Evolutionary conservation across 2,113 vertebrate species (phyloP), one percentile per base, ranked within the genome.

Genomic region (Oxygymnocypris stewartii): DNA sequence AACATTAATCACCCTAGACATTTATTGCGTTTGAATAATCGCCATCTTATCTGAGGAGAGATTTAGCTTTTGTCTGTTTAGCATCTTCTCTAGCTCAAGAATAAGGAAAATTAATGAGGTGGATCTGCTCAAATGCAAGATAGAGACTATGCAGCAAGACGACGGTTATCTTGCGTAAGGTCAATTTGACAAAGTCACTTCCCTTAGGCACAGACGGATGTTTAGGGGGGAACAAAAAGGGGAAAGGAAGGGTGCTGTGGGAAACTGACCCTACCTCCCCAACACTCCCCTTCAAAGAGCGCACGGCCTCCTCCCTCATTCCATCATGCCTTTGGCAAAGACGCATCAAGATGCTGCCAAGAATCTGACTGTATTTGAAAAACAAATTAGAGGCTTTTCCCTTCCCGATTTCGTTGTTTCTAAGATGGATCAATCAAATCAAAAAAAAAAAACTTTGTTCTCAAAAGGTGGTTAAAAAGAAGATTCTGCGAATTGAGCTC

Each of bases 341-440:
- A 87, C 87, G 57, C 47, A 84, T 59, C 4, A 87, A 90, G 89
- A 90, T 57, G 82, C 84, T 92, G 93, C 94, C 93, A 94, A 93
- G 93, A 92, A 94, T 92, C 91, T 92, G 90, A 93, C 89, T 84
- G 85, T 80, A 51, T 90, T 90, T 88, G 90, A 91, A 93, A 93
- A 94, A 93, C 91, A 91, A 93, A 93, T 92, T 86, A 87, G 88
- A 79, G 75, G 86, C 88, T 88, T 74, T 87, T 86, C 89, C 81
- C 83, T 9, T 86, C 74, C 83, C 28, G 63, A 79, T 88, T 84
- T 76, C 59, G 28, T 73, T 74, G 31, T 79, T 74, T 77, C 37
- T 40, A 71, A 88, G 82, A 40, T 67, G 37, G 82, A 85, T 86
- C 84, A 79, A 63, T 77, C n/a, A n/a, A n/a, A n/a, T n/a, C 47